Evolutionary conservation across 2,113 vertebrate species (phyloP).

Genomic region (Gobio gobio): DNA sequence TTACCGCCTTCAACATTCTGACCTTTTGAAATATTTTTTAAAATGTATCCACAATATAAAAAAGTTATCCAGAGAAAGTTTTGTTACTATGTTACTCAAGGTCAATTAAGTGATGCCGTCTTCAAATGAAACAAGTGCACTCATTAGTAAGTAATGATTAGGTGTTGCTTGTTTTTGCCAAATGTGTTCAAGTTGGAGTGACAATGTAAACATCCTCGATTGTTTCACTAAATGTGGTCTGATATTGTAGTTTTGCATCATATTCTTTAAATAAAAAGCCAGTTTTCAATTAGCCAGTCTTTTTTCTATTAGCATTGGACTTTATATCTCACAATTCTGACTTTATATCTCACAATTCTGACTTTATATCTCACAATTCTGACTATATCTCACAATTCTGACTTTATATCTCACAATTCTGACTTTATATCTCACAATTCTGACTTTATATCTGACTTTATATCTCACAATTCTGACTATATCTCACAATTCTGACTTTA

Average conservation of each 20-base stretch:
- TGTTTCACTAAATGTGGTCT: slow-evolving; percentile 1
- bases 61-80: slow-evolving; percentile 22
- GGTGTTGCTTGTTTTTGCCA: slow-evolving; percentile 28
- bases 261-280: neutral
- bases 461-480: too few species aligned
- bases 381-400: too few species aligned
- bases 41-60: neutral
- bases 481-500: too few species aligned
- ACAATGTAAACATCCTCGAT: neutral
- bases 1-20: neutral
- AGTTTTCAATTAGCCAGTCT: neutral
- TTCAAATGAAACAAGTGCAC: slow-evolving; percentile 5
- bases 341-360: too few species aligned
- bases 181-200: slow-evolving; percentile 1
- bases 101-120: neutral
- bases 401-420: too few species aligned
- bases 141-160: slow-evolving; percentile 15
- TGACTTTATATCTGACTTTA: too few species aligned
- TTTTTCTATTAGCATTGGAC: too few species aligned
- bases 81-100: slow-evolving; percentile 43
- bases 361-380: too few species aligned
- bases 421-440: too few species aligned
- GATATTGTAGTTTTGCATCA: slow-evolving; percentile 16
- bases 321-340: too few species aligned
- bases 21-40: neutral